Percentiles rank a stretch among this genome's conserved stretches.
These are phyloP conservation scores for Bubalus kerabau DNA, from an alignment of 2,113 vertebrate species.

Conservation along the genomic window DNA sequence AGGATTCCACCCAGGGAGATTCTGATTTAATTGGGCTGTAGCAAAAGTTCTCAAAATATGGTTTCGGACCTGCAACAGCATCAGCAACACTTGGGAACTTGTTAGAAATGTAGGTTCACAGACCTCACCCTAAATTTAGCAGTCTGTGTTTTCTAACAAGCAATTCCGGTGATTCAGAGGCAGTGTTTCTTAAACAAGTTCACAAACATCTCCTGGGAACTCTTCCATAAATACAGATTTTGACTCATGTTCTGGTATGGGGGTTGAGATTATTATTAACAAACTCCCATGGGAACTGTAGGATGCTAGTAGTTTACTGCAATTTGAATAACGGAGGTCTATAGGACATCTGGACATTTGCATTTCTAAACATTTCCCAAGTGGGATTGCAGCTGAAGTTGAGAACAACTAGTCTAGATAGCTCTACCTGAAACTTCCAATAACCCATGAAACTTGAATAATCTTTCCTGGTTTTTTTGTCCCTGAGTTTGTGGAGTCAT, in stretches of 20 bases:
- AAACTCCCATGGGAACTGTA: background rate
- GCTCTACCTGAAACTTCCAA: background rate
- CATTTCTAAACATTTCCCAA: background rate
- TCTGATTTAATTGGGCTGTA: slow-evolving; percentile 7
- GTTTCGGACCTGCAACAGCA: background rate
- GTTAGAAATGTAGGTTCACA: background rate
- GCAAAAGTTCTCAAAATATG: slow-evolving; percentile 24
- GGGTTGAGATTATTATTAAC: background rate
- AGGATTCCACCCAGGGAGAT: background rate
- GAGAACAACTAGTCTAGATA: background rate
- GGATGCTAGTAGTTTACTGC: background rate
- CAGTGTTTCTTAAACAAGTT: background rate
- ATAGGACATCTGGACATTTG: background rate
- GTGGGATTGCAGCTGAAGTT: background rate
- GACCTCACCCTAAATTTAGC: background rate
- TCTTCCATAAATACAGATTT: background rate
- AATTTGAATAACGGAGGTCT: background rate
- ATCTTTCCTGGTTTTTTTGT: background rate
- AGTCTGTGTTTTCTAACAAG: background rate
- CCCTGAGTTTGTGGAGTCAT: background rate
- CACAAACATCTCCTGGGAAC: background rate
- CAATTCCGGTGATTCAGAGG: background rate
- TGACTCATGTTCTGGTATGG: background rate
- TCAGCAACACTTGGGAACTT: background rate
- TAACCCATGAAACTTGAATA: background rate